Base-by-base conservation (phyloP, 2,888 invertebrate species). In the Drosophila hawaiiensis region DNA sequence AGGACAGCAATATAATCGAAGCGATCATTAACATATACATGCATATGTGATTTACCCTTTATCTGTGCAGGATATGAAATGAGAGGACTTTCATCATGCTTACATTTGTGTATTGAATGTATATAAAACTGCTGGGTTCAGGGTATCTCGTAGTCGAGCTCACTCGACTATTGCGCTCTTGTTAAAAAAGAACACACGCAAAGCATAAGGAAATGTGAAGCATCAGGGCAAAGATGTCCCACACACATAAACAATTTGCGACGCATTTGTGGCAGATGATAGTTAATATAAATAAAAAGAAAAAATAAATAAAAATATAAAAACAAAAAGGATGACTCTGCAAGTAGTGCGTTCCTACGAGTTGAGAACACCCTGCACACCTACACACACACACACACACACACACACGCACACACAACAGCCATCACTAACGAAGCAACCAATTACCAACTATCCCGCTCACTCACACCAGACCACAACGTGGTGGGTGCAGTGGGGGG, bases 191-290 rank as follows among this genome's bases (percentile, higher is more conserved):
- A 60, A 69, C 47, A 35, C 56, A 62, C 47, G 55, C 39, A 67
- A 47, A 53, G 68, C 53, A 62, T 31, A 63, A 63, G 41, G 29
- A 68, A 49, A 37, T 28, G 47, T 28, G 47, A 49, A 54, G 50
- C 47, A 43, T 19, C 47, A 52, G 37, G 39, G 33, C 10, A 55
- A 65, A 53, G 54, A 59, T 62, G 62, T 53, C 55, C 62, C 73
- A 35, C 14, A 50, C 10, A 33, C 25, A 50, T 14, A 50, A 3
- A 69, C 49, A 56, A 66, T 73, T 73, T 68, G 68, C 72, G 53
- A 16, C 60, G 68, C 76, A 72, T 67, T 73, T 77, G 66, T 53
- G 61, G 73, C 69, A 73, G 71, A 66, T 66, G 71, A 70, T 66
- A 70, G 80, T 66, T 49, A 67, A 50, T 37, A 62, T 55, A 31